Conservation (phyloP, 2,888 invertebrate genomes). For the Drosophila diplacantha region DNA sequence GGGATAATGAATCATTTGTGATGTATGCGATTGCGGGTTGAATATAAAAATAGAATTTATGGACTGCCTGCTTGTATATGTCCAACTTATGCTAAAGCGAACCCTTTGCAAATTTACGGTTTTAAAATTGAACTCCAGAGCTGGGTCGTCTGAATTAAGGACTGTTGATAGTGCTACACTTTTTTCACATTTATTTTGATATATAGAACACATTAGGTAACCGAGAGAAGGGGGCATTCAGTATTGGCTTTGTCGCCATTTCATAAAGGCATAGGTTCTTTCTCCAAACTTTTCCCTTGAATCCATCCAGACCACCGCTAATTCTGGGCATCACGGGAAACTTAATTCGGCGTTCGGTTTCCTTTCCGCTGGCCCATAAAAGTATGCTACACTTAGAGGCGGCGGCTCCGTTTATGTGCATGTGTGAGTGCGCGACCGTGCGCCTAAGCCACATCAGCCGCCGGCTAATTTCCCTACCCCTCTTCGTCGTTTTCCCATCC, state of each 20-base stretch:
- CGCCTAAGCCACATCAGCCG: constrained; percentile 50
- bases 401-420: constrained; percentile 51
- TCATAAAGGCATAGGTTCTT: not conserved
- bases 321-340: constrained; percentile 27
- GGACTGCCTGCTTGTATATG: constrained; percentile 6
- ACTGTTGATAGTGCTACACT: not conserved
- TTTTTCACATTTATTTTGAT: constrained; percentile 1
- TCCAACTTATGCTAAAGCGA: constrained; percentile 3
- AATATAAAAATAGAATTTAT: constrained; percentile 27
- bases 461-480: constrained; percentile 54
- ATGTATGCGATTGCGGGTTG: constrained; percentile 24
- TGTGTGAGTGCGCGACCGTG: constrained; percentile 58
- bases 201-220: not conserved
- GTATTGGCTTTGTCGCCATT: not conserved
- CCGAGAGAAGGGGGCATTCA: not conserved
- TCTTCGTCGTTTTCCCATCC: not conserved
- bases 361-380: constrained; percentile 46
- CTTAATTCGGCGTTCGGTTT: constrained; percentile 26
- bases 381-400: constrained; percentile 62
- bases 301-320: constrained; percentile 2
- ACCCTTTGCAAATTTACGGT: constrained; percentile 1
- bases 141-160: not conserved
- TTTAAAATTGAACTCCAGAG: not conserved
- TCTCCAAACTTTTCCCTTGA: not conserved
- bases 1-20: constrained; percentile 39